These are phyloP conservation scores for Saturnia pavonia DNA, from an alignment of 2,888 invertebrate genomes.

Conservation along the genomic window DNA sequence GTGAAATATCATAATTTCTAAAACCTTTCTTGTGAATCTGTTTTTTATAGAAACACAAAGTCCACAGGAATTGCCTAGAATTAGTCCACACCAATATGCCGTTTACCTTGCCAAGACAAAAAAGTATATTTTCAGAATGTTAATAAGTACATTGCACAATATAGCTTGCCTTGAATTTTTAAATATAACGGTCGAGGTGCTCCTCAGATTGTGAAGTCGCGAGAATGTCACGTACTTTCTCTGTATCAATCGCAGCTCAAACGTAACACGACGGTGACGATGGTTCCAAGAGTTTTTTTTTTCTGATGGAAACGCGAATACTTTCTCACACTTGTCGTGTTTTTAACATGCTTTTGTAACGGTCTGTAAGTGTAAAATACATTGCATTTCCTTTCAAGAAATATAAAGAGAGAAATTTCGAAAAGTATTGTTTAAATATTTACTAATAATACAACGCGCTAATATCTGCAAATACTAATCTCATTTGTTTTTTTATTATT, in stretches of 20 bases:
- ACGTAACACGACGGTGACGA: constrained; percentile 15
- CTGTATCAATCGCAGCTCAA: constrained; percentile 13
- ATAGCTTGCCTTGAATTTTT: constrained; percentile 3
- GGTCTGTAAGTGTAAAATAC: constrained; percentile 32
- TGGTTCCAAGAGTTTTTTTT: constrained; percentile 34
- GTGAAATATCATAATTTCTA: too few relatives aligned
- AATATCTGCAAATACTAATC: too few relatives aligned
- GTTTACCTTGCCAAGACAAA: neutral
- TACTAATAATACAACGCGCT: too few relatives aligned
- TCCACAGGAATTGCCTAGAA: too few relatives aligned
- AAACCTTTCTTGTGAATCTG: too few relatives aligned
- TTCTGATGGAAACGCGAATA: constrained; percentile 39
- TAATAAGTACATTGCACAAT: neutral
- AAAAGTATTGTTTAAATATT: neutral
- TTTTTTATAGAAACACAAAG: too few relatives aligned
- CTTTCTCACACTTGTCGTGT: constrained; percentile 34
- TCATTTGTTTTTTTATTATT: too few relatives aligned
- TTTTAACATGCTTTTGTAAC: constrained; percentile 28
- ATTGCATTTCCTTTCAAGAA: neutral
- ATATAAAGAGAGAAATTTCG: neutral
- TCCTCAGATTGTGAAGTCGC: constrained; percentile 13
- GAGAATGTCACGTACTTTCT: constrained; percentile 16
- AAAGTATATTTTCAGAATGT: neutral
- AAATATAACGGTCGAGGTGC: constrained; percentile 7
- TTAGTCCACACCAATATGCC: neutral